Base-by-base conservation (phyloP, 2,797 vertebrate genomes). In the Cephalopachus bancanus region DNA sequence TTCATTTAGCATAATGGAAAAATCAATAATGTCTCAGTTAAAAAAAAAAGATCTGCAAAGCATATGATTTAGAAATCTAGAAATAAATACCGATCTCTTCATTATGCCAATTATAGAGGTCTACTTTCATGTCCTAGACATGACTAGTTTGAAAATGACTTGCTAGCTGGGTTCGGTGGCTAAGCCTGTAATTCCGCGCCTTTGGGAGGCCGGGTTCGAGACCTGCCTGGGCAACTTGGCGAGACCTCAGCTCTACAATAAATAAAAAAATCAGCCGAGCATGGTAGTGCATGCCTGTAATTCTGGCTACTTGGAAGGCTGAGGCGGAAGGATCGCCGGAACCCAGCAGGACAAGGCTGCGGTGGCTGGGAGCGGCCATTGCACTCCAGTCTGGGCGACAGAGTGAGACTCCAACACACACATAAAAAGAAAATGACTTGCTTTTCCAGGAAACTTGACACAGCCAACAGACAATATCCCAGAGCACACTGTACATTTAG, bases 1-100 rank as follows among this genome's bases (percentile, higher is more conserved):
- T 90, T 92, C 81, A 83, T 71, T 44, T 28, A 72, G n/a, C 22
- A 28, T 44, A 76, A 80, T 17, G 62, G 71, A 78, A 96, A 96
- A 88, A 69, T 92, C 94, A 89, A 88, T 33, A 71, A 83, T 60
- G 49, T 19, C 53, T 14, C 33, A 75, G 26, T 19, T 83, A 81
- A 4, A 24, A 4, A 74, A 88, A 76, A 59, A 24, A 79, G 24
- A 33, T 92, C 78, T 26, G 3, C 72, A 49, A 44, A 65, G 15
- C 62, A 33, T 28, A 49, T 19, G 59, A 30, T 30, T 74, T 60
- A 90, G 74, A 93, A 91, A 83, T 64, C 3, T 30, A 85, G 57
- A 79, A 88, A 57, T 57, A 72, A 91, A 91, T 62, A 76, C 22
- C 4, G 64, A 57, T 67, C 12, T 57, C 14, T 72, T 81, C 55